Conservation (phyloP, 2,797 vertebrate species). For the Avahi laniger region DNA sequence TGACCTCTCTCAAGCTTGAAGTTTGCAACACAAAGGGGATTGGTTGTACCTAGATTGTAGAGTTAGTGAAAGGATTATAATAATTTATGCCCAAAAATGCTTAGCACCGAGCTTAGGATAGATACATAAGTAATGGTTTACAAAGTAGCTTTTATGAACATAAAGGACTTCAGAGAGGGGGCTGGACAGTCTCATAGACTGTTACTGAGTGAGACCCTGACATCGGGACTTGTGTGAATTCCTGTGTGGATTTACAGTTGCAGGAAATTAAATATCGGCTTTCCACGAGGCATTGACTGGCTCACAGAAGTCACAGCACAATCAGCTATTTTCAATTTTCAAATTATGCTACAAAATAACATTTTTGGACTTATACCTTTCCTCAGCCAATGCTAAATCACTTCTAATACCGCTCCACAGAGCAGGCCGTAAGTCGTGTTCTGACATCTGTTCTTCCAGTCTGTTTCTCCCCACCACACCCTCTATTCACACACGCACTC, state of each 20-base stretch:
- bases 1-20: neutral
- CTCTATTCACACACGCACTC: neutral
- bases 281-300: neutral
- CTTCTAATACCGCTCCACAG: neutral
- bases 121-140: neutral
- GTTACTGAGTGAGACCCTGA: constrained; percentile 11
- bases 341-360: neutral
- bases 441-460: neutral
- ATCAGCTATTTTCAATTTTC: constrained; percentile 17
- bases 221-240: neutral
- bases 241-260: neutral
- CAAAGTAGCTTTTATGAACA: constrained; percentile 12
- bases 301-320: constrained; percentile 30
- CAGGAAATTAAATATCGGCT: constrained; percentile 55
- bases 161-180: neutral
- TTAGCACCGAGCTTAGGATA: neutral
- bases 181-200: neutral
- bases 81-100: neutral
- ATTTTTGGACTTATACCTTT: neutral
- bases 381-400: neutral
- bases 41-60: neutral
- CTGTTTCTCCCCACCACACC: neutral
- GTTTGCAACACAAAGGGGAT: neutral
- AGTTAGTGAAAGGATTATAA: neutral
- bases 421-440: neutral